Evolutionary conservation across 2,888 invertebrate genomes (phyloP).

Genomic region (Lepeophtheirus nordmannii): DNA sequence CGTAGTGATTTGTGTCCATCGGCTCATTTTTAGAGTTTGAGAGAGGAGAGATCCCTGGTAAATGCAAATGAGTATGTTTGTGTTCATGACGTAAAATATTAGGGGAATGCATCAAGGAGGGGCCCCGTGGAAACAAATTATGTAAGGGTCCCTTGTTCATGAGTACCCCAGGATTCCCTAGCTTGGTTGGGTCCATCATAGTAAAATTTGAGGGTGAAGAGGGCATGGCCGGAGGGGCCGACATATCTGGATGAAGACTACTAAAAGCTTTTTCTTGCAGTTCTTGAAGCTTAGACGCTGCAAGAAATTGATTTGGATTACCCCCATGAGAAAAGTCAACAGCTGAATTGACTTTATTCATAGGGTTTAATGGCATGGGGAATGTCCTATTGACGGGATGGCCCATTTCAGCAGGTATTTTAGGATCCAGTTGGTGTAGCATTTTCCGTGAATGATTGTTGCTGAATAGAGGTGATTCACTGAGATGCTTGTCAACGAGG

Average conservation of each 20-base stretch:
- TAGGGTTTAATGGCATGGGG: neutral
- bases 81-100: neutral
- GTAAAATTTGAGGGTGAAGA: too few species aligned
- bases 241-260: neutral
- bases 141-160: too few species aligned
- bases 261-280: neutral
- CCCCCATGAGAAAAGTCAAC: neutral
- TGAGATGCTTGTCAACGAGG: neutral
- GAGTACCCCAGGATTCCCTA: too few species aligned
- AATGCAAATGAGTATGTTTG: neutral
- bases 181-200: neutral
- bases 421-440: too few species aligned
- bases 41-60: too few species aligned
- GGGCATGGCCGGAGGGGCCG: too few species aligned
- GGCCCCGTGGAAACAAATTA: too few species aligned
- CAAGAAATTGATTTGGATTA: neutral
- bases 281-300: conserved; percentile 4
- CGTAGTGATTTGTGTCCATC: too few species aligned
- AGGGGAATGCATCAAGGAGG: neutral
- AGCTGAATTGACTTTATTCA: too few species aligned
- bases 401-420: neutral
- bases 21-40: too few species aligned
- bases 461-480: neutral
- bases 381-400: neutral
- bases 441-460: too few species aligned